phyloP scores from a whole-genome alignment of 2,797 vertebrate species.

The Myotis daubentonii region DNA sequence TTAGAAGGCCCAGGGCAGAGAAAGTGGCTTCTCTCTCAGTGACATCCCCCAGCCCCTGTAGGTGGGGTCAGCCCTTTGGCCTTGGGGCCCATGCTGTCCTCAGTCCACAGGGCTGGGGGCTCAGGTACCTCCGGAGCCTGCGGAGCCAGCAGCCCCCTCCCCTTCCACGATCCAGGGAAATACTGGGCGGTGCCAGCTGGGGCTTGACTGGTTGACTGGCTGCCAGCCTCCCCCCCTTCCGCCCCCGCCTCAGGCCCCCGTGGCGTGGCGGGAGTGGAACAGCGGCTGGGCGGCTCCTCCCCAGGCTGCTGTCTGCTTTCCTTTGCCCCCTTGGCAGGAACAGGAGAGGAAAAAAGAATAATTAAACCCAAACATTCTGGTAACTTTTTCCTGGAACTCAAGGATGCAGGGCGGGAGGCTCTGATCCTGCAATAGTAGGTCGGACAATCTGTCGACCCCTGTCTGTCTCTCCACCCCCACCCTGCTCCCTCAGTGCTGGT shows the following conservation, averaged over 20 bases:
- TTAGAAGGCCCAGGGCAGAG: background rate
- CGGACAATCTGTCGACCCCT: background rate
- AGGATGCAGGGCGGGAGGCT: constrained; percentile 60
- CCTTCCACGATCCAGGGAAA: background rate
- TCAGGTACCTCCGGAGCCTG: background rate
- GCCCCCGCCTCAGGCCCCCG: constrained; percentile 63
- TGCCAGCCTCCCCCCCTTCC: constrained; percentile 41
- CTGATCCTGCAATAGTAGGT: constrained; percentile 15
- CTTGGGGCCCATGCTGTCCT: background rate
- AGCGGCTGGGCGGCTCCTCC: constrained; percentile 57
- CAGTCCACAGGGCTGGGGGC: background rate
- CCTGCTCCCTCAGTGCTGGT: background rate
- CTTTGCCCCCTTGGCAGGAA: constrained; percentile 78
- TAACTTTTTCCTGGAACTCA: constrained; percentile 80
- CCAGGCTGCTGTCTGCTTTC: constrained; percentile 75
- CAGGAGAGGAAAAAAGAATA: constrained; percentile 75
- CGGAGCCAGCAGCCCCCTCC: background rate
- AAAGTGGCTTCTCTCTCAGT: background rate
- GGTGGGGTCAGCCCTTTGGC: background rate
- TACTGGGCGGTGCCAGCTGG: background rate
- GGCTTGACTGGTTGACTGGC: constrained; percentile 41
- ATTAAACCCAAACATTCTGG: constrained; percentile 77
- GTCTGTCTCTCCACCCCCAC: background rate
- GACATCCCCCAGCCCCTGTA: background rate
- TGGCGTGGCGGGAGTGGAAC: background rate